phyloP scores from a whole-genome alignment of 30 jellyfish, hydroid and myxozoan genomes.

The Hydractinia symbiolongicarpus region DNA sequence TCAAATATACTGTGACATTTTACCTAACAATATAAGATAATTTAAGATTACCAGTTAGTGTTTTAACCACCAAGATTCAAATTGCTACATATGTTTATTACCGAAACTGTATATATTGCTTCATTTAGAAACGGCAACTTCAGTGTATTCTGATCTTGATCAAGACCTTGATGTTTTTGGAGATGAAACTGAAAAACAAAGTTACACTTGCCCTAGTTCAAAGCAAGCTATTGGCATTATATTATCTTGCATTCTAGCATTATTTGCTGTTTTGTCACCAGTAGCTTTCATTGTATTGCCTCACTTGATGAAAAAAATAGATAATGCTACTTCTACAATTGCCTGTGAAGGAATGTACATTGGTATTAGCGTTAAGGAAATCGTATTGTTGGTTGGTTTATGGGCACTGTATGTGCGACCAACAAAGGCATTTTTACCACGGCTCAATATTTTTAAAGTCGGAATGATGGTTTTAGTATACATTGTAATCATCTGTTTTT shows the following conservation, averaged over 20 bases:
- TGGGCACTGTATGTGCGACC: conserved; percentile 96
- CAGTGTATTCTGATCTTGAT: conserved; percentile 82
- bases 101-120: neutral
- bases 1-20: neutral
- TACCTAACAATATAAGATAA: neutral
- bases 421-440: conserved; percentile 67
- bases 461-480: conserved; percentile 64
- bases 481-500: conserved; percentile 53
- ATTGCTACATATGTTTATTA: no score
- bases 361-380: conserved; percentile 68
- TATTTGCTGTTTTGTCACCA: conserved; percentile 86
- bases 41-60: neutral
- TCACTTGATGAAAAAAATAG: neutral
- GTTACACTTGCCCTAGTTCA: conserved; percentile 59
- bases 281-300: conserved; percentile 82
- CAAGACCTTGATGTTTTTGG: conserved; percentile 65
- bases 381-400: conserved; percentile 71
- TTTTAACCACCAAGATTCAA: no score
- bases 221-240: conserved; percentile 66
- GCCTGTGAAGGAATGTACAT: conserved; percentile 74
- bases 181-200: conserved; percentile 49
- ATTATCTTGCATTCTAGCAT: conserved; percentile 54
- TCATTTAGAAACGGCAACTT: conserved; percentile 83
- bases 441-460: conserved; percentile 62
- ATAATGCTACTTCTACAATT: conserved; percentile 36